Conservation (phyloP, 2,888 invertebrate genomes). For the Zaprionus bogoriensis region DNA sequence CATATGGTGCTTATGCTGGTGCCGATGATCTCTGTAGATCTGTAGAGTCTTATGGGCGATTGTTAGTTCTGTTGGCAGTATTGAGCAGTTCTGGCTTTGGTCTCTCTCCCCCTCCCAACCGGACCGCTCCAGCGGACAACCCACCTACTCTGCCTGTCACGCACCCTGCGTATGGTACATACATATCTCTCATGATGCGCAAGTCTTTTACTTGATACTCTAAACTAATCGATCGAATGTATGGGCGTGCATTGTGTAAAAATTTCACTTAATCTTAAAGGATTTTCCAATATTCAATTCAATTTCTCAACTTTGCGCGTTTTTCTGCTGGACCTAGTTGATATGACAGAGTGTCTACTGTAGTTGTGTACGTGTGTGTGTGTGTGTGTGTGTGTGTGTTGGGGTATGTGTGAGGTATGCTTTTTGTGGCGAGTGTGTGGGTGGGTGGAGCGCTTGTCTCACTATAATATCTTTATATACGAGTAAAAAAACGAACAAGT, state of each 20-base stretch:
- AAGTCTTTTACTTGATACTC: slow-evolving; percentile 65
- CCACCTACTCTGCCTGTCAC: not conserved
- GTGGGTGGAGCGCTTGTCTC: slow-evolving; percentile 13
- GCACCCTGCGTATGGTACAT: not conserved
- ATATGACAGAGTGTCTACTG: slow-evolving; percentile 50
- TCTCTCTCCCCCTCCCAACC: not conserved
- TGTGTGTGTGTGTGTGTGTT: slow-evolving; percentile 20
- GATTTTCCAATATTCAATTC: slow-evolving; percentile 32
- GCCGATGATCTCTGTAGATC: not conserved
- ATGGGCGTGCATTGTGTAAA: slow-evolving; percentile 47
- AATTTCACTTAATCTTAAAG: slow-evolving; percentile 52
- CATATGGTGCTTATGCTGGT: not conserved
- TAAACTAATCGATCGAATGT: slow-evolving; percentile 49
- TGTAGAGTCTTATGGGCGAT: not conserved
- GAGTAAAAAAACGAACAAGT: slow-evolving; percentile 70
- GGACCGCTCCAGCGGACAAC: not conserved
- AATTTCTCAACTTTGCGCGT: not conserved
- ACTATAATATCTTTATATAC: slow-evolving; percentile 41
- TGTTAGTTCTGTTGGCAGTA: slow-evolving; percentile 34
- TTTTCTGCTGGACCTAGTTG: slow-evolving; percentile 51
- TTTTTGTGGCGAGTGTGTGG: too few relatives aligned
- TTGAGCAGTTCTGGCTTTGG: slow-evolving; percentile 18
- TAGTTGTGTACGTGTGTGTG: slow-evolving; percentile 11
- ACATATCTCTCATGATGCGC: slow-evolving; percentile 37
- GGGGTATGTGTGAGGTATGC: slow-evolving; percentile 23